Evolutionary conservation across 2,113 vertebrate genomes (phyloP), one percentile per base, ranked within the genome.

Genomic region (Felis chaus): DNA sequence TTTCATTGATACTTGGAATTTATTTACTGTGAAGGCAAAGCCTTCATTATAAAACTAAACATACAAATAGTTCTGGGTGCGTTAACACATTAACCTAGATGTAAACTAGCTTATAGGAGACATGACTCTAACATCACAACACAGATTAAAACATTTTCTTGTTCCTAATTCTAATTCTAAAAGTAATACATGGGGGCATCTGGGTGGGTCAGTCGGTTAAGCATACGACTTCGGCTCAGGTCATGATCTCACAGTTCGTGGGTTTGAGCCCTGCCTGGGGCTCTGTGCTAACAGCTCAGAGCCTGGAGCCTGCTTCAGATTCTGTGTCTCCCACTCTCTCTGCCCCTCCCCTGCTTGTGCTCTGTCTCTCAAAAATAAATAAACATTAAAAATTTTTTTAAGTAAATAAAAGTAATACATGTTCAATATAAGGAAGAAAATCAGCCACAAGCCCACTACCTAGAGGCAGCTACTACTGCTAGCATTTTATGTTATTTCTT

Each of bases 111-210:
- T 71, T 76, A 78, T 45, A 57, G 89, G 61, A 79, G 11, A 13
- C 69, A 6, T 76, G 41, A 41, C 31, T 39, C 31, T 41, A 93
- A 66, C 29, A 84, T 85, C 10, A 87, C 16, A 57, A 84, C 55
- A 83, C 14, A 27, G 2, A 65, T 83, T 55, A 74, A 87, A 76
- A 33, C 5, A 48, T 85, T 96, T 79, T 86, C n/a, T 85, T 90
- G 18, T 63, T 95, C 31, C 14, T 55, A 95, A 85, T 91, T 91
- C 69, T 79, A 95, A 86, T 91, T 91, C 33, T 94, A 86, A 76
- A 95, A 94, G 31, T 80, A 92, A 57, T 78, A 39, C 13, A 39
- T 68, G 10, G 57, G 57, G 7, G 21, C 21, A 61, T 21, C 21
- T 61, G 21, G 0, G 55, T 57, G 55, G 55, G 18, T 57, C 55